Evolutionary conservation across 2,113 vertebrate species (phyloP).

Genomic region (Shinisaurus crocodilurus): DNA sequence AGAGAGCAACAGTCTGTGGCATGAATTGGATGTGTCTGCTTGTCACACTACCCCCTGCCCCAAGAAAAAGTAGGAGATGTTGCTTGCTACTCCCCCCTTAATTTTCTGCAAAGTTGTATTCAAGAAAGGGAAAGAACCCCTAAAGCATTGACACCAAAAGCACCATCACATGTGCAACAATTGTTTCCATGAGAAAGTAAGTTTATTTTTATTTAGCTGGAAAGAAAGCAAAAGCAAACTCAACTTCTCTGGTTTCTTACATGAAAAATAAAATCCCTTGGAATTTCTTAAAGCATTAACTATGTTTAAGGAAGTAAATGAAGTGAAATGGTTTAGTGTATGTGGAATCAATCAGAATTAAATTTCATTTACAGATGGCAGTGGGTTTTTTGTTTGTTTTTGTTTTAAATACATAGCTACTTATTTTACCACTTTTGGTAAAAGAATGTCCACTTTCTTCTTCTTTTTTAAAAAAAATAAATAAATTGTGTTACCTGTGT

Average conservation of each 20-base stretch:
- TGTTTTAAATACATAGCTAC: slow-evolving; percentile 17
- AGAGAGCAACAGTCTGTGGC: neutral
- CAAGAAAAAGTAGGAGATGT: neutral
- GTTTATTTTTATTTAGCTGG: slow-evolving; percentile 14
- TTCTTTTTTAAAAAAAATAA: slow-evolving; percentile 46
- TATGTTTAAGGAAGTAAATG: slow-evolving; percentile 66
- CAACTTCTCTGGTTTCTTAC: slow-evolving; percentile 22
- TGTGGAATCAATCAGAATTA: slow-evolving; percentile 74
- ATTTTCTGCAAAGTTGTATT: neutral
- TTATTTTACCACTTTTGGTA: slow-evolving; percentile 46
- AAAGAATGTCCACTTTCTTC: slow-evolving; percentile 4
- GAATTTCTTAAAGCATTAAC: slow-evolving; percentile 66
- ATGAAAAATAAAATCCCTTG: slow-evolving; percentile 58
- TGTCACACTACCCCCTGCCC: neutral
- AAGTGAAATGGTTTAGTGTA: slow-evolving; percentile 65
- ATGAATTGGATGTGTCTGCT: neutral
- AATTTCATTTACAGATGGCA: slow-evolving; percentile 65
- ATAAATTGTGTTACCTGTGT: slow-evolving; percentile 36
- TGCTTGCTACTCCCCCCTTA: neutral
- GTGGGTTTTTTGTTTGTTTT: slow-evolving; percentile 38
- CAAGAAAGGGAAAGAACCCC: neutral
- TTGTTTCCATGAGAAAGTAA: neutral
- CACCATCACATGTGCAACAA: neutral
- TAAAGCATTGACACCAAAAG: neutral
- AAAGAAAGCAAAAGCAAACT: neutral